phyloP scores from a whole-genome alignment of 2,888 invertebrate genomes.

The Latrodectus hesperus region DNA sequence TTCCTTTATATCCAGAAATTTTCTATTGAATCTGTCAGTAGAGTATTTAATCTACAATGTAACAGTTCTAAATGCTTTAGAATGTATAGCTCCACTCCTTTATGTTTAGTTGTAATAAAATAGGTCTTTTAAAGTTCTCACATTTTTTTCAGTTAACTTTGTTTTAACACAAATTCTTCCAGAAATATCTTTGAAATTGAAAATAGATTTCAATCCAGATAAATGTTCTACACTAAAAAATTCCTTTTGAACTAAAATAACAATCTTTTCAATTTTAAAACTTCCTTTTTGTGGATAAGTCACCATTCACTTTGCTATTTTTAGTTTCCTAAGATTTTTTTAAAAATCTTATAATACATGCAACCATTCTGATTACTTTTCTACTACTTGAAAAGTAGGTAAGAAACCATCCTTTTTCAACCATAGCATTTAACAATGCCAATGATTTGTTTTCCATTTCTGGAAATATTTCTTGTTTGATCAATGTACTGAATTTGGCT shows the following conservation, averaged over 20 bases:
- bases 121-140: constrained; percentile 8
- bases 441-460: background rate
- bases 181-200: background rate
- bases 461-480: constrained; percentile 4
- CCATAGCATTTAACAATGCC: background rate
- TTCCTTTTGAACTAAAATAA: background rate
- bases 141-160: constrained; percentile 8
- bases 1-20: background rate
- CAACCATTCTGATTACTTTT: background rate
- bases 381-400: constrained; percentile 3
- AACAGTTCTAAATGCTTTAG: background rate
- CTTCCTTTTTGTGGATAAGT: constrained; percentile 2
- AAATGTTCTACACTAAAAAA: background rate
- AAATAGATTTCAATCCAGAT: constrained; percentile 9
- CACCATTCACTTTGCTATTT: background rate
- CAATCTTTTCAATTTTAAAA: background rate
- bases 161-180: background rate
- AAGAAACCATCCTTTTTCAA: background rate
- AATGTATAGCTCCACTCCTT: background rate
- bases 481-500: background rate
- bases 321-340: background rate
- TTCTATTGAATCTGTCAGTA: background rate
- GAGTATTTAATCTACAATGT: constrained; percentile 4
- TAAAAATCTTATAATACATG: constrained; percentile 11
- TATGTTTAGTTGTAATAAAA: background rate